Conservation (phyloP, 2,113 vertebrate genomes). For the Poicephalus gulielmi region DNA sequence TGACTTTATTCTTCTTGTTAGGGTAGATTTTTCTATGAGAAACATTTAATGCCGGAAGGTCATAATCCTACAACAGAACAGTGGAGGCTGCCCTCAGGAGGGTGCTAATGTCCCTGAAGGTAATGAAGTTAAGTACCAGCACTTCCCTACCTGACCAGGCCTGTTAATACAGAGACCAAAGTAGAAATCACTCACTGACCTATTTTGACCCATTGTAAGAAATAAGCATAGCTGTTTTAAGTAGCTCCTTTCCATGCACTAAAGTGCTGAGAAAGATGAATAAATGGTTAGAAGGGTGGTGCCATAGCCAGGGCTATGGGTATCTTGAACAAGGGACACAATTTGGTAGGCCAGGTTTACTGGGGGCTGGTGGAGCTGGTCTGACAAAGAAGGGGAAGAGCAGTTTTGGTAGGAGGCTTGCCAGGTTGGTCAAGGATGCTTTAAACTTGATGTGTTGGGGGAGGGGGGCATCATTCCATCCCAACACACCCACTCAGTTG, state of each 20-base stretch:
- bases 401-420: too few species aligned
- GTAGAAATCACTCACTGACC: not conserved
- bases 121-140: not conserved
- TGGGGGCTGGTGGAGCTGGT: too few species aligned
- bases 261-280: not conserved
- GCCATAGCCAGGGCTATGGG: too few species aligned
- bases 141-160: not conserved
- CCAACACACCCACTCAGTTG: too few species aligned
- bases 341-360: too few species aligned
- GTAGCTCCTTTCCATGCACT: not conserved
- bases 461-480: too few species aligned
- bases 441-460: too few species aligned
- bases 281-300: too few species aligned
- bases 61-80: not conserved
- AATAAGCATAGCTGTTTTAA: not conserved
- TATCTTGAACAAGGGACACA: too few species aligned
- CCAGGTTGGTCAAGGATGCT: too few species aligned
- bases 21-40: not conserved
- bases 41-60: not conserved
- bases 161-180: not conserved
- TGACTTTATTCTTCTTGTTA: not conserved
- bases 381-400: too few species aligned
- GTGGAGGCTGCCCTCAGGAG: not conserved
- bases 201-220: not conserved
- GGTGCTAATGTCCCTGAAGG: not conserved